phyloP scores from a whole-genome alignment of 2,888 invertebrate genomes.

The Microctonus aethiopoides region DNA sequence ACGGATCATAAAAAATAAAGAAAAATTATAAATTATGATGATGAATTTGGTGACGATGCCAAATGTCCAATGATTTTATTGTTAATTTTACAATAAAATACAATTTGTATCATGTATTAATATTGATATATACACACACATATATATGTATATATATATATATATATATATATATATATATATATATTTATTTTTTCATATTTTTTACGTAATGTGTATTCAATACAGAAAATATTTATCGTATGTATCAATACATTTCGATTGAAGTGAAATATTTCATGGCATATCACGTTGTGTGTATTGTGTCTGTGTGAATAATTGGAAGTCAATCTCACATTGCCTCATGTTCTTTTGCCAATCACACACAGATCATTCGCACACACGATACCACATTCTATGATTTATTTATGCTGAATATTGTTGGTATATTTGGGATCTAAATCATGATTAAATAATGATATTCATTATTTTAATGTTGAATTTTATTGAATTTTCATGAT shows the following conservation, averaged over 20 bases:
- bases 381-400: not conserved
- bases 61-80: not conserved
- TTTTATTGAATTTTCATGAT: not conserved
- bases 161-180: too few relatives aligned
- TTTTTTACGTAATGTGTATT: not conserved
- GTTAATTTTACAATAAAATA: not conserved
- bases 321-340: not conserved
- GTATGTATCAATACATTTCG: not conserved
- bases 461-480: not conserved
- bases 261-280: not conserved
- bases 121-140: too few relatives aligned
- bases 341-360: not conserved
- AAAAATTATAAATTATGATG: not conserved
- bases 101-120: not conserved
- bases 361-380: not conserved
- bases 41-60: not conserved
- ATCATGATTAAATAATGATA: not conserved
- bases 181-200: not conserved
- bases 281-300: not conserved
- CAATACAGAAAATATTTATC: not conserved
- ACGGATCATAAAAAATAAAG: slow-evolving; percentile 15
- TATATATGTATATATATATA: too few relatives aligned
- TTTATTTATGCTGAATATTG: not conserved
- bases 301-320: not conserved
- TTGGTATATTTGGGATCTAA: not conserved